phyloP scores from a whole-genome alignment of 37 sponge, comb jelly and placozoan species.

The Tethya wilhelma region DNA sequence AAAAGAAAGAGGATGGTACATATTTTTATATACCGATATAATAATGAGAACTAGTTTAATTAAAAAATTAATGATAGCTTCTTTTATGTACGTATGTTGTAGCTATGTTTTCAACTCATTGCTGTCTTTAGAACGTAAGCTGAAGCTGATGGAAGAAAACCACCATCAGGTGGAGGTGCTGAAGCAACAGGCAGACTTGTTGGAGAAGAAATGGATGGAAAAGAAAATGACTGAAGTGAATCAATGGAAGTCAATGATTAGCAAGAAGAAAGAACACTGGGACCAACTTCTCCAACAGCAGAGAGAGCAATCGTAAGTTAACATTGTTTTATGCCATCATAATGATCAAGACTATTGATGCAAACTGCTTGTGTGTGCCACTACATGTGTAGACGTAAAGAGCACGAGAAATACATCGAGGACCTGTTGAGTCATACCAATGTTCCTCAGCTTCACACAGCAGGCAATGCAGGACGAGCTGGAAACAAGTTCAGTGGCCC shows the following conservation, averaged over 20 bases:
- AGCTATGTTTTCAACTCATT: neutral
- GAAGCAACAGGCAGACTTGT: conserved; percentile 35
- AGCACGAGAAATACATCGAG: conserved; percentile 19
- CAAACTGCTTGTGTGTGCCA: neutral
- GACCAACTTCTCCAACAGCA: conserved; percentile 6
- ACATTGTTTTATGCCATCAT: neutral
- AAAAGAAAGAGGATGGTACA: conserved; percentile 32
- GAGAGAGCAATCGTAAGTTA: neutral
- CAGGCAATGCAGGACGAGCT: neutral
- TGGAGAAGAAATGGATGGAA: conserved; percentile 6
- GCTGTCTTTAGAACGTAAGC: conserved; percentile 3
- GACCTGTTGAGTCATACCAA: conserved; percentile 5
- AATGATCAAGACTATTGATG: neutral
- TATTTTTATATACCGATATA: too few relatives aligned
- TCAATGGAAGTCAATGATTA: conserved; percentile 5
- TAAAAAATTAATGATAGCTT: neutral
- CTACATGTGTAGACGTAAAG: neutral
- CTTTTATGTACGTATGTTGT: neutral
- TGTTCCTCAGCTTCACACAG: neutral
- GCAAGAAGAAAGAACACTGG: conserved; percentile 26
- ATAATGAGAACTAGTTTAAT: too few relatives aligned
- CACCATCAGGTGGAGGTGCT: conserved; percentile 29
- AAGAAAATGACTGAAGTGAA: neutral
- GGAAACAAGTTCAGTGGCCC: neutral
- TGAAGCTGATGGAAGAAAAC: conserved; percentile 24